Conservation (phyloP, 2,113 vertebrate species). For the Deroptyus accipitrinus region DNA sequence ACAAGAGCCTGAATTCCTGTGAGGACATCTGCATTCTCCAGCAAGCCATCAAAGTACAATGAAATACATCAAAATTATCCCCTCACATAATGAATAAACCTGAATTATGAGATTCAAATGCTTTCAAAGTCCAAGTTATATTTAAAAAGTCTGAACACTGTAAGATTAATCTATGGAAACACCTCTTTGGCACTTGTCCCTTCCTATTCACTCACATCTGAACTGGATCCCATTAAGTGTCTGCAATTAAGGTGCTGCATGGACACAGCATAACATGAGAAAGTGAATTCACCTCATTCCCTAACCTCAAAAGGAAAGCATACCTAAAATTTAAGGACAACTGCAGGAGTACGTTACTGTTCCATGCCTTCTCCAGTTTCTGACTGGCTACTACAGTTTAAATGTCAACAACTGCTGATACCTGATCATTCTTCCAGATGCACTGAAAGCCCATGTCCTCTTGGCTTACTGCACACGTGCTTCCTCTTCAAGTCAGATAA, state of each 20-base stretch:
- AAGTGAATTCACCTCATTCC: background rate
- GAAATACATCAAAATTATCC: background rate
- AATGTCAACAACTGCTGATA: background rate
- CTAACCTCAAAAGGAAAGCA: background rate
- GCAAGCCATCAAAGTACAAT: background rate
- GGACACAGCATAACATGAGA: fast-evolving
- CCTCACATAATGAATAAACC: background rate
- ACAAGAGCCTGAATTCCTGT: background rate
- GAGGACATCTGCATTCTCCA: background rate
- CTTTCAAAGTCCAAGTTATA: background rate
- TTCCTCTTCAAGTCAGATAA: constrained; percentile 40
- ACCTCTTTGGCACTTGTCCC: background rate
- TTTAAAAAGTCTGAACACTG: background rate
- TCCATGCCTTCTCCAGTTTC: background rate
- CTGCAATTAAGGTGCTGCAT: background rate
- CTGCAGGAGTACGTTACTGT: background rate
- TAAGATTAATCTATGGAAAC: background rate
- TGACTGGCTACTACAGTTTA: background rate
- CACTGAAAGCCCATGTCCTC: constrained; percentile 63
- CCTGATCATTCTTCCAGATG: constrained; percentile 52
- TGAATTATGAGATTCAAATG: background rate
- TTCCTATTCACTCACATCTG: background rate
- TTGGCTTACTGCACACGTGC: constrained; percentile 14
- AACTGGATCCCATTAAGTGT: background rate
- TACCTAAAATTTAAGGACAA: background rate